Percentiles rank a stretch among this genome's conserved stretches.
Evolutionary conservation across 2,888 invertebrate genomes (phyloP).

Genomic region (Dorcus hopei): DNA sequence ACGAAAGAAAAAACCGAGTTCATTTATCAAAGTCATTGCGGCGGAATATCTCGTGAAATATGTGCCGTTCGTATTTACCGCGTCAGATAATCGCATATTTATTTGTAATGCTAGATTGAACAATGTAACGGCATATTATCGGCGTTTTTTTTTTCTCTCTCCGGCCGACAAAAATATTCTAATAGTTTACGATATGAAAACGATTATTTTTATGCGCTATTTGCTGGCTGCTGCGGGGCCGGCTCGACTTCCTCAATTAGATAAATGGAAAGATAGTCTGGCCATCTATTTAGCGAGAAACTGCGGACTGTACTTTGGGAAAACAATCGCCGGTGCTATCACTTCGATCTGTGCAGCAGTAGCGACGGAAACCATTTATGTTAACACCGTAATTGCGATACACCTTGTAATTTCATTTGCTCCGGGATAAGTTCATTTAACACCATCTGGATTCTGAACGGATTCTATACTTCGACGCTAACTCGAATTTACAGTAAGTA

Average conservation of each 20-base stretch:
- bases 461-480: too few species aligned
- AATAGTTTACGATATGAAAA: constrained; percentile 14
- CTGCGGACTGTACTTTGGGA: constrained; percentile 29
- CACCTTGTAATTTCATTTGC: constrained; percentile 44
- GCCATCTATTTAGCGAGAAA: constrained; percentile 20
- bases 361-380: constrained; percentile 38
- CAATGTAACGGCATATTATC: constrained; percentile 5
- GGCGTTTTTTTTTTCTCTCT: constrained; percentile 1
- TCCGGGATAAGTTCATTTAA: constrained; percentile 41
- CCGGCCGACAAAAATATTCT: constrained; percentile 6
- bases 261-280: constrained; percentile 26
- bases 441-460: constrained; percentile 34
- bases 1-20: neutral
- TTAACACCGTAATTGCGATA: constrained; percentile 38
- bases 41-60: constrained; percentile 9
- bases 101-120: constrained; percentile 16
- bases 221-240: constrained; percentile 3
- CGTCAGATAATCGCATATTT: constrained; percentile 14
- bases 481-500: too few species aligned
- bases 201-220: constrained; percentile 19
- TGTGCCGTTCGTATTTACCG: constrained; percentile 11
- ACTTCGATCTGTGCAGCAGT: constrained; percentile 35
- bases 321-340: constrained; percentile 36
- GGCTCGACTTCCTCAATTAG: constrained; percentile 27
- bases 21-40: constrained; percentile 7